A percentile compares a stretch with the other conserved stretches of the same genome.
phyloP scores from a whole-genome alignment of 2,797 vertebrate genomes.

The Etheostoma perlongum region DNA sequence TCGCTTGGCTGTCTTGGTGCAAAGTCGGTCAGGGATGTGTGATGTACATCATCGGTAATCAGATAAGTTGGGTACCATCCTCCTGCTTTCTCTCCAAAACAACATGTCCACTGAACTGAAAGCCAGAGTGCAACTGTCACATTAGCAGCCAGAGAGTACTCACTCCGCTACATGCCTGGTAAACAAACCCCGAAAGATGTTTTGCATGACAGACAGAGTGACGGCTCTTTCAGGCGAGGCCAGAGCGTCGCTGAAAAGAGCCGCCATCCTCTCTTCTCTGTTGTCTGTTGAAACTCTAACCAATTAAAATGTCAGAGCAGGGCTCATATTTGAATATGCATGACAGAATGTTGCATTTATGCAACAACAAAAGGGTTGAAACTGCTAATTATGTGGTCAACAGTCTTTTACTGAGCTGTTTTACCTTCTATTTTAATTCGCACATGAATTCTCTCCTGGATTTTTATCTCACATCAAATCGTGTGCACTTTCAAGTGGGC shows the following conservation, averaged over 20 bases:
- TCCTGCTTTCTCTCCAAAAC: constrained; percentile 80
- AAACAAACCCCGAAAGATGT: constrained; percentile 79
- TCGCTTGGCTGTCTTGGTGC: constrained; percentile 60
- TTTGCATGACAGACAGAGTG: constrained; percentile 75
- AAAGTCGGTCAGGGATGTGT: constrained; percentile 73
- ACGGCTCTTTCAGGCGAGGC: constrained; percentile 73
- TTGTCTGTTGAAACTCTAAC: constrained; percentile 78
- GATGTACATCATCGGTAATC: constrained; percentile 87
- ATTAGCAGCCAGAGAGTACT: constrained; percentile 76
- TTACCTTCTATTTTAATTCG: constrained; percentile 74
- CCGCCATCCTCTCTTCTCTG: constrained; percentile 56
- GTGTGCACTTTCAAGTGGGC: constrained; percentile 76
- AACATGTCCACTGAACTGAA: constrained; percentile 83
- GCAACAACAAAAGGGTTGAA: constrained; percentile 34
- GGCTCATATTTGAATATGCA: constrained; percentile 79
- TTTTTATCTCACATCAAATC: constrained; percentile 70
- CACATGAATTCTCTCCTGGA: constrained; percentile 72
- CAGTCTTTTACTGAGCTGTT: constrained; percentile 66
- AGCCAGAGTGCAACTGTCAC: constrained; percentile 85
- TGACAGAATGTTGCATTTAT: constrained; percentile 72
- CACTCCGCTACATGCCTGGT: constrained; percentile 65
- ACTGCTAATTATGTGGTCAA: constrained; percentile 80
- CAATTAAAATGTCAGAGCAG: constrained; percentile 81
- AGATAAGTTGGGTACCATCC: constrained; percentile 85
- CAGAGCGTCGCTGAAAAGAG: constrained; percentile 44